Evolutionary conservation across 2,888 invertebrate species (phyloP).

Genomic region (Hoplodrina ambigua): DNA sequence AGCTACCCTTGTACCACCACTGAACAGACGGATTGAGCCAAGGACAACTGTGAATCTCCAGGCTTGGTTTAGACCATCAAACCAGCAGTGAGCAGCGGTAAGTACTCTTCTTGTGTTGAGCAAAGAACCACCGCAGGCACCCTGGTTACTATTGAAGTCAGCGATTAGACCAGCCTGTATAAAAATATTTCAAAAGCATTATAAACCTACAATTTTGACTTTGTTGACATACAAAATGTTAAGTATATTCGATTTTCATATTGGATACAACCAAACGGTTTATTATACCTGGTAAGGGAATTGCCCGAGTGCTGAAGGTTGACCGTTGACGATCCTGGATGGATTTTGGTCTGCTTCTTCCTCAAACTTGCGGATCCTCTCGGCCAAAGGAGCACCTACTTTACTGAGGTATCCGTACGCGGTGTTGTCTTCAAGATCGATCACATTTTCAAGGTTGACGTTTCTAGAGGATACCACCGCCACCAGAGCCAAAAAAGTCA

Average conservation of each 20-base stretch:
- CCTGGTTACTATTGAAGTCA: not conserved
- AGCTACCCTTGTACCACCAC: conserved; percentile 30
- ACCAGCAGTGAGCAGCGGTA: conserved; percentile 57
- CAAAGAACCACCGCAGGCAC: conserved; percentile 76
- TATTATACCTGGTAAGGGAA: conserved; percentile 63
- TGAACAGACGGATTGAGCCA: conserved; percentile 30
- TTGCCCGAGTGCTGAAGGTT: conserved; percentile 44
- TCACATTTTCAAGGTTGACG: conserved; percentile 38
- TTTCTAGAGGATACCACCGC: conserved; percentile 47
- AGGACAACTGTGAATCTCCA: conserved; percentile 33
- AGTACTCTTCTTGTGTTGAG: conserved; percentile 69
- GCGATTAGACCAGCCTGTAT: conserved; percentile 65
- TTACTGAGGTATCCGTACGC: conserved; percentile 63
- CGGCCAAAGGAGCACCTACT: conserved; percentile 62
- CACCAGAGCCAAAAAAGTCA: conserved; percentile 54
- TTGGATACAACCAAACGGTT: not conserved
- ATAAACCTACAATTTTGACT: not conserved
- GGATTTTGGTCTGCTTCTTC: conserved; percentile 40
- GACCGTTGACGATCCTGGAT: conserved; percentile 65
- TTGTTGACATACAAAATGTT: not conserved
- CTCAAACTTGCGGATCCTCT: conserved; percentile 57
- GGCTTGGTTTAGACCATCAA: conserved; percentile 32
- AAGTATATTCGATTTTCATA: not conserved
- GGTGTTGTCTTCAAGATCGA: conserved; percentile 53
- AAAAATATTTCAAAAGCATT: not conserved